These are phyloP conservation scores for Melitaea athalia DNA, from an alignment of 2,888 invertebrate genomes.

Conservation along the genomic window DNA sequence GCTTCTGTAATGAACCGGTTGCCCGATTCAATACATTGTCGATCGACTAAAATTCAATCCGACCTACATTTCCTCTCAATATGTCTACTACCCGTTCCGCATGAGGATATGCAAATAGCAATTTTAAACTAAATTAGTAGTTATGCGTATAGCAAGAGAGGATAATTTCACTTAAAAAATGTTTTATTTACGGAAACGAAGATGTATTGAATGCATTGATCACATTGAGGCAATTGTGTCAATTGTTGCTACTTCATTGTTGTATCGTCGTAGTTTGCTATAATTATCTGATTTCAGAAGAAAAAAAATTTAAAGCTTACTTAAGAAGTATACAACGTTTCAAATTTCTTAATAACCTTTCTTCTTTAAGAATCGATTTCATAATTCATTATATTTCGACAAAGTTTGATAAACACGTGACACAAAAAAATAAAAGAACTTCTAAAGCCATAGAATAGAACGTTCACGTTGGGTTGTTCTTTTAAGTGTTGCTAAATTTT, in stretches of 20 bases:
- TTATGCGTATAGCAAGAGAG: slow-evolving; percentile 46
- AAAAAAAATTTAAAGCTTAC: background rate
- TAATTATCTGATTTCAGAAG: background rate
- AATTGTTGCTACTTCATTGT: slow-evolving; percentile 27
- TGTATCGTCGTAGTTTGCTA: slow-evolving; percentile 2
- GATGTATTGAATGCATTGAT: slow-evolving; percentile 47
- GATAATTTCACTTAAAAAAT: slow-evolving; percentile 42
- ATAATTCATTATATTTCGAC: too few relatives aligned
- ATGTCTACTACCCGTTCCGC: slow-evolving; percentile 56
- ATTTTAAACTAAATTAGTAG: slow-evolving; percentile 49
- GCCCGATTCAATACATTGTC: slow-evolving; percentile 66
- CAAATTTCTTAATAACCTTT: background rate
- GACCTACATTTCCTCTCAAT: slow-evolving; percentile 63
- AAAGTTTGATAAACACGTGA: too few relatives aligned
- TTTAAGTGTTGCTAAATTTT: background rate
- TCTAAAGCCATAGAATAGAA: too few relatives aligned
- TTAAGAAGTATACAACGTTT: background rate
- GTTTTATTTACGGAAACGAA: slow-evolving; percentile 32
- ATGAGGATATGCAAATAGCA: slow-evolving; percentile 60
- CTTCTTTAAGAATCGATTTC: background rate
- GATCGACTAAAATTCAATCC: slow-evolving; percentile 57
- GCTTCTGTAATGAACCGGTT: slow-evolving; percentile 57
- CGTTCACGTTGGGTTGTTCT: background rate
- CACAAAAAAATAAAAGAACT: too few relatives aligned
- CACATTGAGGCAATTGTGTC: slow-evolving; percentile 37